Percentiles rank a stretch among this genome's conserved stretches.
These are phyloP conservation scores for Anthrax anthrax DNA, from an alignment of 2,888 invertebrate species.

Conservation along the genomic window DNA sequence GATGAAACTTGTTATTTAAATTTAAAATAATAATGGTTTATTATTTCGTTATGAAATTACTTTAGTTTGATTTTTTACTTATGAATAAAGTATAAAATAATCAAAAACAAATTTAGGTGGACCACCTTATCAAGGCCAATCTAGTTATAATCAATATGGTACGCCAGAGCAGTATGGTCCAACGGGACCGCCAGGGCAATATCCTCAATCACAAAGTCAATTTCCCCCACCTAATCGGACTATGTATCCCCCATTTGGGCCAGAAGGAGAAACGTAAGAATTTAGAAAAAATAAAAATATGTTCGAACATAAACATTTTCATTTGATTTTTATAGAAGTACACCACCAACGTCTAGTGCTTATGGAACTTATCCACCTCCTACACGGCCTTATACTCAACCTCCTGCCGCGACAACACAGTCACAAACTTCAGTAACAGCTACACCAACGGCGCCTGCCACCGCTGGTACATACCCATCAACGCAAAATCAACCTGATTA, in stretches of 20 bases:
- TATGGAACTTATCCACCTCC: slow-evolving; percentile 28
- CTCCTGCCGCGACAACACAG: slow-evolving; percentile 36
- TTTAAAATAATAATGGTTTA: too few relatives aligned
- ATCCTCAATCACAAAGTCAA: slow-evolving; percentile 42
- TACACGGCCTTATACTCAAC: slow-evolving; percentile 28
- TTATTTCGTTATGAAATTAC: too few relatives aligned
- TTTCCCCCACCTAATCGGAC: slow-evolving; percentile 57
- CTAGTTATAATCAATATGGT: slow-evolving; percentile 53
- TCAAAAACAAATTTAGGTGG: too few relatives aligned
- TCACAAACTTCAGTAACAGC: slow-evolving; percentile 35
- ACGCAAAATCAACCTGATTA: slow-evolving; percentile 42
- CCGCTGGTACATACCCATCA: slow-evolving; percentile 34
- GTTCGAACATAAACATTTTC: background rate
- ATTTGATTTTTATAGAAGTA: slow-evolving; percentile 13
- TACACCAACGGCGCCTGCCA: slow-evolving; percentile 32
- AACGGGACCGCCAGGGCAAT: slow-evolving; percentile 40
- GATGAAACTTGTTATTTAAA: too few relatives aligned
- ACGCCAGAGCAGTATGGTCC: slow-evolving; percentile 46
- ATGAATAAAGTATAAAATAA: too few relatives aligned
- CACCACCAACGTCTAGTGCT: slow-evolving; percentile 31
- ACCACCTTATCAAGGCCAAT: slow-evolving; percentile 45
- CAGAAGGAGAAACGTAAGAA: slow-evolving; percentile 50
- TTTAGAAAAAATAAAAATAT: background rate
- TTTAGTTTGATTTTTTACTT: too few relatives aligned
- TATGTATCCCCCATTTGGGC: slow-evolving; percentile 64